Base-by-base conservation (phyloP, 2,113 vertebrate genomes). In the Crotalus viridis region DNA sequence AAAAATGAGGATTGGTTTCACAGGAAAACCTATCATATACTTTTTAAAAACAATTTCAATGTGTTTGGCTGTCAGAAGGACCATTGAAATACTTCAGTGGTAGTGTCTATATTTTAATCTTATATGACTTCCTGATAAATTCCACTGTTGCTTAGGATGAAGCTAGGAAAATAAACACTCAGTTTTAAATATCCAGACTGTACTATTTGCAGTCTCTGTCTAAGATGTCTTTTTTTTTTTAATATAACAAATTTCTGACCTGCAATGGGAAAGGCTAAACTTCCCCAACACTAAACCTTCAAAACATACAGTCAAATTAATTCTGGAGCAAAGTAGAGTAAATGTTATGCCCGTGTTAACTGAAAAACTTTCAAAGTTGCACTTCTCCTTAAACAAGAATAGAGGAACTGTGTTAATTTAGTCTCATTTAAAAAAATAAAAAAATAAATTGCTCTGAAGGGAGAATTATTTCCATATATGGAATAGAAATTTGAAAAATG, bases 391-490 rank as follows among this genome's bases (percentile, higher is more conserved):
- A 1, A 91, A 3, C 87, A n/a, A 61, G 85, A 91, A 88, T 85
- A 90, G 86, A 81, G 0, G 1, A 59, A 64, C 26, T 21, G 19
- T 24, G 10, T 46, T 87, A 61, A 81, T 28, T 88, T 55, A 57
- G 5, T 59, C 43, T 93, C n/a, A 57, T 85, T 94, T 85, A 92
- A 87, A 90, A 85, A 90, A 93, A 91, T 90, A n/a, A 59, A 91
- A 12, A 85, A 91, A 86, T 22, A 81, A 90, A 91, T 54, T 43
- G 24, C 9, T 85, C 54, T 57, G 85, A 85, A 2, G 0, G 95
- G 94, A 92, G 94, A 92, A 85, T 51, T 7, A 55, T 95, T 95
- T 96, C 89, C 95, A 28, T 95, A 96, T 94, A 94, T 91, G 85
- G n/a, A 28, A 90, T 33, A 4, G 39, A 15, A 89, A 93, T 57